Evolutionary conservation across 2,113 vertebrate genomes (phyloP).

Genomic region (Mormoops blainvillei): DNA sequence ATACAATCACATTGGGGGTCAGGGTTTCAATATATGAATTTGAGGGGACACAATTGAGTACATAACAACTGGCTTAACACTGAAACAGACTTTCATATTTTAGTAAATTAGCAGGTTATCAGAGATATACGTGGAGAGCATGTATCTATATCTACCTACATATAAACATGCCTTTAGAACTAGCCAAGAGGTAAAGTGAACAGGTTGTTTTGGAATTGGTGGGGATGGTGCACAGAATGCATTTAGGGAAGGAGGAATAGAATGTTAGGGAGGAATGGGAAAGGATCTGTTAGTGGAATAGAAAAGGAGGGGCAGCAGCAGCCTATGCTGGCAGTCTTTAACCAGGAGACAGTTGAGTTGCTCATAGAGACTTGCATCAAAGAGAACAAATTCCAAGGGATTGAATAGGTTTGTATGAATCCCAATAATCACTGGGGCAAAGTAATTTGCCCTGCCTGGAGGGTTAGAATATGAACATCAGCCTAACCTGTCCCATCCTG

Average conservation of each 20-base stretch:
- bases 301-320: neutral
- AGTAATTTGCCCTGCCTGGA: neutral
- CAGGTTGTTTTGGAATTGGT: neutral
- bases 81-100: slow-evolving; percentile 24
- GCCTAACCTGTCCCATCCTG: slow-evolving; percentile 17
- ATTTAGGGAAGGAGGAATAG: neutral
- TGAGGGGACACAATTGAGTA: neutral
- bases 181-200: neutral
- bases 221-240: neutral
- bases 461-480: neutral
- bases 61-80: neutral
- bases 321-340: neutral
- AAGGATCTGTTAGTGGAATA: neutral
- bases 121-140: neutral
- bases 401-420: slow-evolving; percentile 14
- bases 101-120: slow-evolving; percentile 16
- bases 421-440: neutral
- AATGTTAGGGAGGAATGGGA: neutral
- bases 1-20: neutral
- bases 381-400: slow-evolving; percentile 16
- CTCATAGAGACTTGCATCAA: slow-evolving; percentile 6
- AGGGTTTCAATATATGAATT: neutral
- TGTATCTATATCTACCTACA: neutral
- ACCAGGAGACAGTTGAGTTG: neutral
- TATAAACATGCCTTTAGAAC: neutral